A percentile compares a stretch with the other conserved stretches of the same genome.
phyloP scores from a whole-genome alignment of 1,140 invertebrate species.

The Mamestra configurata region DNA sequence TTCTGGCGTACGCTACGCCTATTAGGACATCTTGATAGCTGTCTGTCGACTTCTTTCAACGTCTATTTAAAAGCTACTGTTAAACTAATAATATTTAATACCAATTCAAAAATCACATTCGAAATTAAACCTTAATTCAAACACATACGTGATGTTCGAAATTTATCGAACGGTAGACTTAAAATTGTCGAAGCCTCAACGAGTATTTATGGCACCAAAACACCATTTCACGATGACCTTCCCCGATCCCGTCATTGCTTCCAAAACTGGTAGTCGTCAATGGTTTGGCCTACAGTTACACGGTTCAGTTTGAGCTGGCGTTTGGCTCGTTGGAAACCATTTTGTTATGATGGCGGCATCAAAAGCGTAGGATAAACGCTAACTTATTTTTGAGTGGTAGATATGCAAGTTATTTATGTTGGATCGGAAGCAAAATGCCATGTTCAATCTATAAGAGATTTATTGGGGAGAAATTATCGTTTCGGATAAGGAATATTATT shows the following conservation, averaged over 20 bases:
- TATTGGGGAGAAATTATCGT: slow-evolving; percentile 72
- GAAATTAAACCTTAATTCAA: slow-evolving; percentile 52
- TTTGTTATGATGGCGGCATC: slow-evolving; percentile 76
- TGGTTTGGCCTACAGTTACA: slow-evolving; percentile 8
- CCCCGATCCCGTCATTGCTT: slow-evolving; percentile 46
- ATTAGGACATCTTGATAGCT: slow-evolving; percentile 86
- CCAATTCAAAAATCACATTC: slow-evolving; percentile 2
- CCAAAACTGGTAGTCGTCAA: slow-evolving; percentile 47
- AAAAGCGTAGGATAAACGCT: slow-evolving; percentile 69
- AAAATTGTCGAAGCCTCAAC: slow-evolving; percentile 66
- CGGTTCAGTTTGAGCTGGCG: slow-evolving; percentile 62
- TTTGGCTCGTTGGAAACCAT: slow-evolving; percentile 52
- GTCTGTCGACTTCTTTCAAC: slow-evolving; percentile 85
- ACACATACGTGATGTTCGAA: slow-evolving; percentile 39
- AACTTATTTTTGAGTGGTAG: slow-evolving; percentile 80
- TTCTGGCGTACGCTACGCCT: slow-evolving; percentile 81
- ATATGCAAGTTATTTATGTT: slow-evolving; percentile 75
- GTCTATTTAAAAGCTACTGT: slow-evolving; percentile 84
- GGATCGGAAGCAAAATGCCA: slow-evolving; percentile 76
- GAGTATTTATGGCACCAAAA: slow-evolving; percentile 72
- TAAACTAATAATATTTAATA: slow-evolving; percentile 22
- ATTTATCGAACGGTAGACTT: slow-evolving; percentile 36
- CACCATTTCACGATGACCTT: slow-evolving; percentile 64
- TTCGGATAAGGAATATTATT: slow-evolving; percentile 15
- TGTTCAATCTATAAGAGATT: slow-evolving; percentile 77